These are phyloP conservation scores for Lepidonotus clava DNA, from an alignment of 2,888 invertebrate species.

Conservation along the genomic window DNA sequence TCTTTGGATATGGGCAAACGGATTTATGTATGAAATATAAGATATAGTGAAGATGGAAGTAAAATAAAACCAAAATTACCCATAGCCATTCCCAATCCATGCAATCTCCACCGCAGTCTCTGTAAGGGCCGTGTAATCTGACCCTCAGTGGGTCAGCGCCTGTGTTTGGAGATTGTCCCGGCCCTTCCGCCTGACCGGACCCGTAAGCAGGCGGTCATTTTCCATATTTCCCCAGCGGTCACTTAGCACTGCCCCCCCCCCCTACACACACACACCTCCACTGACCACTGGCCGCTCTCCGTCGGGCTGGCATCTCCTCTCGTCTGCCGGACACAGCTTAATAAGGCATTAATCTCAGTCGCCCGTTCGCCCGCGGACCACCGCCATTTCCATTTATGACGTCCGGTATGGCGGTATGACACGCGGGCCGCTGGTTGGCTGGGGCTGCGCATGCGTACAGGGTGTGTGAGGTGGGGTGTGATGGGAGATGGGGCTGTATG, in stretches of 20 bases:
- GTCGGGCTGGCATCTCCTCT: neutral
- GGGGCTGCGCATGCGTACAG: neutral
- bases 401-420: neutral
- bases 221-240: constrained; percentile 28
- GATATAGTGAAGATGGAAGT: too few species aligned
- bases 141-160: too few species aligned
- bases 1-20: too few species aligned
- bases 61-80: too few species aligned
- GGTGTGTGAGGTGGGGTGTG: too few species aligned
- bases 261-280: neutral
- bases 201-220: neutral
- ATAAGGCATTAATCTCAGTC: constrained; percentile 38
- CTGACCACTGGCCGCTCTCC: neutral
- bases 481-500: too few species aligned
- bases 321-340: neutral
- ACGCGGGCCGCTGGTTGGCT: neutral
- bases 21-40: too few species aligned
- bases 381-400: constrained; percentile 21
- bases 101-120: too few species aligned
- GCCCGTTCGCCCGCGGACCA: neutral
- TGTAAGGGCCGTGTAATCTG: too few species aligned
- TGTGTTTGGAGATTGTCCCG: neutral
- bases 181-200: neutral
- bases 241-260: neutral
- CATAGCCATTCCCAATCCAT: too few species aligned